Conservation (phyloP, 2,797 vertebrate species). For the Graptemys geographica region DNA sequence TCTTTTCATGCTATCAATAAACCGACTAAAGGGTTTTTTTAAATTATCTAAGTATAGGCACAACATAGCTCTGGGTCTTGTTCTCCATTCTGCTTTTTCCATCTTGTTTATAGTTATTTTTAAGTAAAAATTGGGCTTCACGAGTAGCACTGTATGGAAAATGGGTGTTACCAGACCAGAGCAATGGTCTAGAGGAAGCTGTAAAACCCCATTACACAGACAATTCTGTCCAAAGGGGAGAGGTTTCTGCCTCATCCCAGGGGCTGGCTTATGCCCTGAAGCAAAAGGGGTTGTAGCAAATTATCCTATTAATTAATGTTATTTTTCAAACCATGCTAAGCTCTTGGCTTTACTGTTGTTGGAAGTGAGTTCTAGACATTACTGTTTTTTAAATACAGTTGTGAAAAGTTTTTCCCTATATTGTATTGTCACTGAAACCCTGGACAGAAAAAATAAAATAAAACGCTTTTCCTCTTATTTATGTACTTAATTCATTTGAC, state of each 20-base stretch:
- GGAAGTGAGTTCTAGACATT: background rate
- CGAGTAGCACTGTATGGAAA: background rate
- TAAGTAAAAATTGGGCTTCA: background rate
- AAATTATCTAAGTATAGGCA: no score
- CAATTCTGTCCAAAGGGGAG: background rate
- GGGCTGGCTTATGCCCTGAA: background rate
- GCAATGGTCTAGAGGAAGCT: background rate
- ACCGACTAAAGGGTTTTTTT: no score
- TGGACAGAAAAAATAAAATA: background rate
- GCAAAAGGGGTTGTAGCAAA: background rate
- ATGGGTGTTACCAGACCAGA: background rate
- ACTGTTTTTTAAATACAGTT: background rate
- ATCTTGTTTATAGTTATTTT: no score
- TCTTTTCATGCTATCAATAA: no score
- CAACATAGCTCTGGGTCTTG: no score
- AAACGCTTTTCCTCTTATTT: background rate
- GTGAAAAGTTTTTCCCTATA: background rate
- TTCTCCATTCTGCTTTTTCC: background rate
- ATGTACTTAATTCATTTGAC: background rate
- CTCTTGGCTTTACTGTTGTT: background rate
- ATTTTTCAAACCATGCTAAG: background rate
- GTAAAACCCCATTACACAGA: background rate
- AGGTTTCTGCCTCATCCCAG: background rate
- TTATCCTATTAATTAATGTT: background rate
- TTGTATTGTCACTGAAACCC: background rate